phyloP scores from a whole-genome alignment of 2,797 vertebrate genomes.

The Sebastiscus albofasciatus region DNA sequence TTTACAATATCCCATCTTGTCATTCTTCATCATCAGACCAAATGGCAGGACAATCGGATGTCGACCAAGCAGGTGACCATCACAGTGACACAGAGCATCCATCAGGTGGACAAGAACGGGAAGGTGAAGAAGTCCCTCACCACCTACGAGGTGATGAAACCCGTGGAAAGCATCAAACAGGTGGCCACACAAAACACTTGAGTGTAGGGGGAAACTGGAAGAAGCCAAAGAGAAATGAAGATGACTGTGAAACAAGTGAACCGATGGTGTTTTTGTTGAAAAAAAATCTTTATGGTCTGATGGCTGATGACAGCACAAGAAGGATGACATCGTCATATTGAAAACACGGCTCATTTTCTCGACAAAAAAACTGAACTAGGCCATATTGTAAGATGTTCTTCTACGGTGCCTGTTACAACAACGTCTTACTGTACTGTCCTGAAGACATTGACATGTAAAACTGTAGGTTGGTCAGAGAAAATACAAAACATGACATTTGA shows the following conservation, averaged over 20 bases:
- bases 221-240: conserved; percentile 18
- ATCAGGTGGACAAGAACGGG: conserved; percentile 83
- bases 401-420: not conserved
- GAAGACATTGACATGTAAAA: not conserved
- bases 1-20: not conserved
- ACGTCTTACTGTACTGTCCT: conserved; percentile 13
- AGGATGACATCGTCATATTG: not conserved
- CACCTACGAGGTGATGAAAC: conserved; percentile 83
- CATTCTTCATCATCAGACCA: conserved; percentile 67
- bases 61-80: conserved; percentile 87
- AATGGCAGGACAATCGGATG: conserved; percentile 87
- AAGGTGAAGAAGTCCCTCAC: conserved; percentile 83
- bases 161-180: conserved; percentile 71
- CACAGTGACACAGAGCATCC: conserved; percentile 86
- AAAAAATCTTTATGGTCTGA: not conserved
- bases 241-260: conserved; percentile 14
- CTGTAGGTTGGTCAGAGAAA: not conserved
- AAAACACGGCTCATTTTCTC: not conserved
- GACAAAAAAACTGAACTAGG: not conserved
- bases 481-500: not conserved
- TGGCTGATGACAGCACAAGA: not conserved
- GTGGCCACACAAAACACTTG: conserved; percentile 60
- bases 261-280: not conserved
- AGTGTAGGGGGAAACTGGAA: conserved; percentile 15
- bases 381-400: conserved; percentile 9